Evolutionary conservation across 23 tunicate species (phyloP).

Genomic region (Styela clava): DNA sequence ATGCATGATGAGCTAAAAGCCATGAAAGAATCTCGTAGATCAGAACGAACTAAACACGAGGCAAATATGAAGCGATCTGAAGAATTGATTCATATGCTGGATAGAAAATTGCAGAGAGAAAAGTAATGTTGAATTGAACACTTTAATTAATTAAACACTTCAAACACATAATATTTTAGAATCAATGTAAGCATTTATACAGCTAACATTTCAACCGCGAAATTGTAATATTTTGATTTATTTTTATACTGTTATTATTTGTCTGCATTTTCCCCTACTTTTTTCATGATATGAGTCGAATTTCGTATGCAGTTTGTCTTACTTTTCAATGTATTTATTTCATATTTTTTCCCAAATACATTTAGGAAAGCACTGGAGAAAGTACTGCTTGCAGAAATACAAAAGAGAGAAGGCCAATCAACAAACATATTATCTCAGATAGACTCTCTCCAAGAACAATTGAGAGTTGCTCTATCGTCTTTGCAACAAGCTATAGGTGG

Average conservation of each 20-base stretch:
- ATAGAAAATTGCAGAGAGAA: constrained; percentile 39
- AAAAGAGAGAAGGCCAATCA: constrained; percentile 73
- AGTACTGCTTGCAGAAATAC: constrained; percentile 82
- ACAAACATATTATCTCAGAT: constrained; percentile 27
- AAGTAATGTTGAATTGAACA: no score
- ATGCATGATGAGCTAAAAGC: constrained; percentile 72
- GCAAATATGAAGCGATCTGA: constrained; percentile 43
- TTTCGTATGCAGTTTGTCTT: no score
- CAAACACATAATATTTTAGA: not conserved
- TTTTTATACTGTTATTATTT: no score
- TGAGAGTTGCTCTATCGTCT: constrained; percentile 72
- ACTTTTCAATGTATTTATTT: no score
- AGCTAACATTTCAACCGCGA: not conserved
- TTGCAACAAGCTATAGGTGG: constrained; percentile 81
- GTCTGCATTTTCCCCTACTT: no score
- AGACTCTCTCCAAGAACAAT: constrained; percentile 74
- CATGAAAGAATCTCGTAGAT: constrained; percentile 66
- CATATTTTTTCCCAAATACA: no score
- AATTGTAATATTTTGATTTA: no score
- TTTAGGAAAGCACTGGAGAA: constrained; percentile 84
- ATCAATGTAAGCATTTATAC: no score
- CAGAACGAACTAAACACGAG: constrained; percentile 43
- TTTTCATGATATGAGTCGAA: no score
- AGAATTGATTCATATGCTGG: constrained; percentile 36
- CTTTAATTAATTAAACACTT: no score